Evolutionary conservation across 2,888 invertebrate species (phyloP), one percentile per base, ranked within the genome.

Genomic region (Scaptomyza cyrtandrae): DNA sequence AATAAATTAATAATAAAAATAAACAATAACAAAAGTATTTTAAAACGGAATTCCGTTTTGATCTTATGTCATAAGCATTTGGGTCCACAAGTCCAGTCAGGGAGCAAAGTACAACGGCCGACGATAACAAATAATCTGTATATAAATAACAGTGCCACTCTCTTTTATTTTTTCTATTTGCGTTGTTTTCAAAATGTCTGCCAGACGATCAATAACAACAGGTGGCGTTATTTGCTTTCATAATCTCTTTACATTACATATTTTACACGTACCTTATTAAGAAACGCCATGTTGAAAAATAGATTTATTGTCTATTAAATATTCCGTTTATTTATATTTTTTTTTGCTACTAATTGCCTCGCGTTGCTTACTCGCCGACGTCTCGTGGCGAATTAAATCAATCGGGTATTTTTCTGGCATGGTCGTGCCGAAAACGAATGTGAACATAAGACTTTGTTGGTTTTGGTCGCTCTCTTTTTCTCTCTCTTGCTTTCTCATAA

Each of bases 41-140:
- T 29, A 9, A 35, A 50, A 11, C 27, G 24, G 59, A 52, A 64
- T 74, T 60, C 61, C 60, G n/a, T 14, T 43, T 29, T 1, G 41
- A 52, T 41, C 48, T 64, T 27, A 37, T 44, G 44, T 62, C 41
- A 60, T 55, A n/a, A 46, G 14, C 24, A 35, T 13, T 13, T 3
- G 11, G 39, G 67, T 77, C 52, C 73, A 77, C 53, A 53, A 74
- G 79, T 78, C 75, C 68, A 78, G 43, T 24, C 45, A 10, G 72
- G 76, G 84, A 71, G 63, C 84, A 87, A 85, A 88, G 84, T 85
- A 83, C 88, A 80, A 84, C 35, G 16, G 52, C 43, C 35, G 44
- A 49, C 56, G 76, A 85, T 78, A 70, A 71, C 55, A 46, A 60
- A 37, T 54, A 52, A 63, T 46, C 39, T 14, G 10, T 10, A 41